Conservation (phyloP, 2,888 invertebrate genomes). For the Pachliopta kotzebuea region DNA sequence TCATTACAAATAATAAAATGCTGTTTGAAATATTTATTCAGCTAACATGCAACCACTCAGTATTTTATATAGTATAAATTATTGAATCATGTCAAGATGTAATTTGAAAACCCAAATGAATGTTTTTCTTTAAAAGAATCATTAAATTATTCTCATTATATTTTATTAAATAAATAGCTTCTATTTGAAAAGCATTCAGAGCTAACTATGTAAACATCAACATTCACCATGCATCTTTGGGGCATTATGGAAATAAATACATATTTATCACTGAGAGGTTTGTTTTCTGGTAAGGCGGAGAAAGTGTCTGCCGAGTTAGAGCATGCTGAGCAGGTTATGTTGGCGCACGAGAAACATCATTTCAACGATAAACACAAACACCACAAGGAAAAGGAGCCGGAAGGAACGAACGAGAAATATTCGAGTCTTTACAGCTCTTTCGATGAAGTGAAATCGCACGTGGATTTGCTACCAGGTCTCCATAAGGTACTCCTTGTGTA, state of each 20-base stretch:
- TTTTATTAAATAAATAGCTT: constrained; percentile 5
- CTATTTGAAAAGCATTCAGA: constrained; percentile 50
- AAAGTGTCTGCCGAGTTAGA: constrained; percentile 74
- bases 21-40: too few relatives aligned
- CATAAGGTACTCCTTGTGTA: constrained; percentile 67
- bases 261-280: constrained; percentile 65
- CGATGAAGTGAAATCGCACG: constrained; percentile 67
- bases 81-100: too few relatives aligned
- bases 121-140: too few relatives aligned
- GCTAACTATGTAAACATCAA: constrained; percentile 55
- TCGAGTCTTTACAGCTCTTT: constrained; percentile 70
- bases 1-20: too few relatives aligned
- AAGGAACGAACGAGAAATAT: constrained; percentile 59
- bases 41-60: too few relatives aligned
- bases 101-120: too few relatives aligned
- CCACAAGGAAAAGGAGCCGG: constrained; percentile 47
- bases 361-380: constrained; percentile 63
- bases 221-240: constrained; percentile 50
- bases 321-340: constrained; percentile 78
- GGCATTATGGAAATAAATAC: constrained; percentile 36
- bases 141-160: neutral
- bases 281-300: constrained; percentile 78
- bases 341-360: constrained; percentile 72
- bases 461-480: constrained; percentile 61
- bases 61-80: too few relatives aligned